phyloP scores from a whole-genome alignment of 1,140 invertebrate genomes.

The Musca domestica region DNA sequence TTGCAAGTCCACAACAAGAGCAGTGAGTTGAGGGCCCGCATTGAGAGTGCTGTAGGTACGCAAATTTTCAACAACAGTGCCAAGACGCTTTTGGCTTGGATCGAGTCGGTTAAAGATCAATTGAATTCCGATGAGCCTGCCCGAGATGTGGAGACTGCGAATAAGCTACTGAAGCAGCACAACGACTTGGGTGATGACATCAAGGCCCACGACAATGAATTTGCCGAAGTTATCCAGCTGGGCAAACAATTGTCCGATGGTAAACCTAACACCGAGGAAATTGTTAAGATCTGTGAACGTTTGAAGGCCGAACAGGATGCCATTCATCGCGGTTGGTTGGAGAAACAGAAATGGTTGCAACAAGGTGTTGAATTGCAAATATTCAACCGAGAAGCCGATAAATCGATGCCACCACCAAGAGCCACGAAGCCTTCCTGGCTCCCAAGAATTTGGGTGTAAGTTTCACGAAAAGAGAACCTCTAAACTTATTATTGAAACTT shows the following conservation, averaged over 20 bases:
- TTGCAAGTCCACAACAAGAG: constrained; percentile 82
- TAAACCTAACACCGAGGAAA: constrained; percentile 68
- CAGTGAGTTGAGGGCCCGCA: constrained; percentile 69
- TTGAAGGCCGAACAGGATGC: constrained; percentile 74
- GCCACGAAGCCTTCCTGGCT: constrained; percentile 91
- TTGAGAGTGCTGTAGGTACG: constrained; percentile 91
- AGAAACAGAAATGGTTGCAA: constrained; percentile 79
- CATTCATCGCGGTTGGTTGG: constrained; percentile 74
- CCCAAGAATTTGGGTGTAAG: constrained; percentile 83
- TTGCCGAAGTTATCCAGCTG: constrained; percentile 74
- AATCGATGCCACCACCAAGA: constrained; percentile 91
- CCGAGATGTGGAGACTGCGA: constrained; percentile 86
- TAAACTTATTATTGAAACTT: background rate
- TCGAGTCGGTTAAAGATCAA: constrained; percentile 72
- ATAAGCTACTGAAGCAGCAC: constrained; percentile 87
- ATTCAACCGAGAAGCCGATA: constrained; percentile 95
- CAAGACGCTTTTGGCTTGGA: constrained; percentile 78
- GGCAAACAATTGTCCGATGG: constrained; percentile 70
- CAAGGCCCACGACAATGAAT: constrained; percentile 71
- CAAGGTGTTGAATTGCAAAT: constrained; percentile 84
- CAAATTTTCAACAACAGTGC: constrained; percentile 88
- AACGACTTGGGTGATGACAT: constrained; percentile 90
- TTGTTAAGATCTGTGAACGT: constrained; percentile 70
- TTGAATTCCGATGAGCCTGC: constrained; percentile 80
- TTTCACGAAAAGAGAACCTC: constrained; percentile 27